Evolutionary conservation across 2,888 invertebrate species (phyloP), one percentile per base, ranked within the genome.

Genomic region (Agrotis clavis): DNA sequence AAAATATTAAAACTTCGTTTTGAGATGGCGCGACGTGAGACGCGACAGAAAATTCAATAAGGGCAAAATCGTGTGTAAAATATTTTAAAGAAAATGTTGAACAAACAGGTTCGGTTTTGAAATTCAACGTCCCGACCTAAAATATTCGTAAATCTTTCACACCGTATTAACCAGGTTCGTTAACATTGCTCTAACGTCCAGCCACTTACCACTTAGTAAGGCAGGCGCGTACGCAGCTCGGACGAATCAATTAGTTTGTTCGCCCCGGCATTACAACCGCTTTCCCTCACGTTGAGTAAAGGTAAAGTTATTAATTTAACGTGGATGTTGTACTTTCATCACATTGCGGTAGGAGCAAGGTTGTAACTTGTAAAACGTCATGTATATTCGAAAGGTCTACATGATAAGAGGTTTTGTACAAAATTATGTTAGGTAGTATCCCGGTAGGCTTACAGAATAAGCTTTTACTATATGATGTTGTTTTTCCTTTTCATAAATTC

Each of bases 161-260:
- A 53, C 19, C 21, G n/a, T 51, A 45, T 74, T 68, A 57, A 45
- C 53, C 63, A 65, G 25, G 51, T 69, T 83, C 69, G 67, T 80
- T 83, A 83, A 61, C 57, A 67, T 69, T 53, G 45, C 60, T 64
- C 18, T 69, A 60, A 47, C 80, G 69, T 73, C 9, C 41, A 30
- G 54, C 54, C 54, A 25, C 18, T 30, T 14, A 47, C 57, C 56
- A 63, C 67, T 82, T 82, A 70, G 78, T 81, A 84, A 57, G 48
- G 82, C 78, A 63, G 51, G 70, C 82, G 74, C 78, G 84, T 84
- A 76, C 78, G 69, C 82, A 75, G 47, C 48, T 50, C 81, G 50
- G 75, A 81, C 74, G 71, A 77, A 78, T 84, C 82, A 77, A 82
- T 82, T 82, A 84, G 85, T 68, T 63, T n/a, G 71, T 30, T 68